A percentile compares a stretch with the other conserved stretches of the same genome.
These are phyloP conservation scores for Nyctereutes procyonoides DNA, from an alignment of 2,113 vertebrate genomes.

Conservation along the genomic window DNA sequence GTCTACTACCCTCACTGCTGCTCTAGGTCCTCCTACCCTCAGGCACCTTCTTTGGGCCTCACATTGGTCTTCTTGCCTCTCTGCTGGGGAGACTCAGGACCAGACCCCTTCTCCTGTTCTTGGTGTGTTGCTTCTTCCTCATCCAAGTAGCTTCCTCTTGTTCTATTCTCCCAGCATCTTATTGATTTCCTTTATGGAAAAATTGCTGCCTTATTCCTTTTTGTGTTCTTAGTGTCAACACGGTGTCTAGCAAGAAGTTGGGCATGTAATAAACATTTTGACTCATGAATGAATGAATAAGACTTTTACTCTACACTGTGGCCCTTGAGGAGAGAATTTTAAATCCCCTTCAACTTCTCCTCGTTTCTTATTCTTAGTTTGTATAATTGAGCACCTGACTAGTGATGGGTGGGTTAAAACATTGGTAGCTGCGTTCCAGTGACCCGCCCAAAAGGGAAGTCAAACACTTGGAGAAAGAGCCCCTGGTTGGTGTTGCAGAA, in stretches of 20 bases:
- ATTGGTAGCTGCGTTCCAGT: not conserved
- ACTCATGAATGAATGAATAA: not conserved
- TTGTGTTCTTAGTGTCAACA: not conserved
- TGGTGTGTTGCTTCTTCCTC: not conserved
- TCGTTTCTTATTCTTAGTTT: not conserved
- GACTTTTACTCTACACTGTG: not conserved
- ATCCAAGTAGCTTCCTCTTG: too few species aligned
- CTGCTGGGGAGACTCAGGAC: not conserved
- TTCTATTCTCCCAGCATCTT: not conserved
- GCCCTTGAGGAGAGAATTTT: not conserved
- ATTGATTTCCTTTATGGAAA: not conserved
- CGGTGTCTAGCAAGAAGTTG: not conserved
- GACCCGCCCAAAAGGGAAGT: not conserved
- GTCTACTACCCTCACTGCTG: not conserved
- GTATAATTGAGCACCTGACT: not conserved
- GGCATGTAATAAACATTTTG: not conserved
- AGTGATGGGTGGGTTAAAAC: not conserved
- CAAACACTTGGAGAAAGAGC: not conserved
- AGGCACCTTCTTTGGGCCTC: not conserved
- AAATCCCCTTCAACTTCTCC: not conserved
- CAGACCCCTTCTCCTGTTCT: not conserved
- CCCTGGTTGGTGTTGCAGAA: not conserved
- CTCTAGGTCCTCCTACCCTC: not conserved
- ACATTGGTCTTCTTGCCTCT: not conserved
- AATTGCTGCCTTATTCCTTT: slow-evolving; percentile 24